Conservation (phyloP, 2,113 vertebrate genomes). For the Pao palembangensis region DNA sequence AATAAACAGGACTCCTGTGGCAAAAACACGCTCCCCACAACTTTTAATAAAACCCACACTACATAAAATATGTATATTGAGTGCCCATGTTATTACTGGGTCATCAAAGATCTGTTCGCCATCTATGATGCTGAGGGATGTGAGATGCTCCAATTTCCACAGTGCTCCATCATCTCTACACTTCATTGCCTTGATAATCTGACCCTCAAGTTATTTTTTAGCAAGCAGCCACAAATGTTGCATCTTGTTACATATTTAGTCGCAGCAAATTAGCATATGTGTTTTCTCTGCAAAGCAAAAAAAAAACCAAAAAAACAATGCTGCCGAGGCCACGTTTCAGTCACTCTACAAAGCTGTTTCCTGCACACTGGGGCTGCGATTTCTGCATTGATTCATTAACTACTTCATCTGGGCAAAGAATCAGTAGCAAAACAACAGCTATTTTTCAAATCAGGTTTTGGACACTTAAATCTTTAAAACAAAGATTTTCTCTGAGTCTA, state of each 20-base stretch:
- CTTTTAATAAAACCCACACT: constrained; percentile 32
- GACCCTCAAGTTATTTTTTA: constrained; percentile 11
- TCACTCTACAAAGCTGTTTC: background rate
- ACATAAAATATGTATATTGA: constrained; percentile 22
- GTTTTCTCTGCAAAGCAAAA: background rate
- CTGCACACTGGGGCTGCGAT: too few species aligned
- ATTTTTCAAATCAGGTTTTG: too few species aligned
- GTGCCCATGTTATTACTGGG: constrained; percentile 17
- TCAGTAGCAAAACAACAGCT: too few species aligned
- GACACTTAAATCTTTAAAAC: too few species aligned
- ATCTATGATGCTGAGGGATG: constrained; percentile 40
- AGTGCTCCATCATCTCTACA: constrained; percentile 26
- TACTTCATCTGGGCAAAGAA: too few species aligned
- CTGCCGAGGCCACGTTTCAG: too few species aligned
- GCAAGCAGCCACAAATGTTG: constrained; percentile 4
- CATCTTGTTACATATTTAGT: background rate
- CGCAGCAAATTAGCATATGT: background rate
- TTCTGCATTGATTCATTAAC: too few species aligned
- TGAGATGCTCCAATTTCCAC: constrained; percentile 41
- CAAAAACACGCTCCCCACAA: constrained; percentile 5
- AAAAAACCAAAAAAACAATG: too few species aligned
- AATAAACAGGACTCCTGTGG: background rate
- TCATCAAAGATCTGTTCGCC: constrained; percentile 37
- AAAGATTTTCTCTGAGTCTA: too few species aligned
- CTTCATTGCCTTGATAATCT: constrained; percentile 23